Evolutionary conservation across 2,888 invertebrate genomes (phyloP).

Genomic region (Clitarchus hookeri): DNA sequence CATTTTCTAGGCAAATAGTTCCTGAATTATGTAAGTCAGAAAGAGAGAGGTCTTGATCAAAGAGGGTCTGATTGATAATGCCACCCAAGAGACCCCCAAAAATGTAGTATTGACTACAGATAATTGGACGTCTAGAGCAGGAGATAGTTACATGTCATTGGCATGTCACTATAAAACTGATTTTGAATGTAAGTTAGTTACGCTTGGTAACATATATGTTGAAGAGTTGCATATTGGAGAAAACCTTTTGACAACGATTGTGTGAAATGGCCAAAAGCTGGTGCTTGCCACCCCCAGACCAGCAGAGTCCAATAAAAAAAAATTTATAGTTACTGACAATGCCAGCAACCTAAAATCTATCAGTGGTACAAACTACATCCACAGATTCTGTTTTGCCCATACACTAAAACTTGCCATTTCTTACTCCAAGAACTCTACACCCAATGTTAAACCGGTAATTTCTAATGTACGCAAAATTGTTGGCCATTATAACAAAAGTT

Average conservation of each 20-base stretch:
- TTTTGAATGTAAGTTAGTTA: background rate
- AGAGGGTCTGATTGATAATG: background rate
- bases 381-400: background rate
- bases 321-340: slow-evolving; percentile 10
- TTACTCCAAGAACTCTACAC: background rate
- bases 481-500: background rate
- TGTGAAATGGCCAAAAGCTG: background rate
- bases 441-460: background rate
- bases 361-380: background rate
- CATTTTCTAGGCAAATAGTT: background rate
- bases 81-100: background rate
- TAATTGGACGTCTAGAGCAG: background rate
- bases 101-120: background rate
- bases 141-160: background rate
- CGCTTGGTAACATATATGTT: background rate
- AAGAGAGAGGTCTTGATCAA: background rate
- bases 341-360: slow-evolving; percentile 1
- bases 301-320: background rate
- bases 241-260: background rate
- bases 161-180: background rate
- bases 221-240: background rate
- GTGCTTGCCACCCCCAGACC: background rate
- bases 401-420: background rate
- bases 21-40: no score
- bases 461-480: background rate